Base-by-base conservation (phyloP, 2,797 vertebrate species). In the Ceryle rudis region DNA sequence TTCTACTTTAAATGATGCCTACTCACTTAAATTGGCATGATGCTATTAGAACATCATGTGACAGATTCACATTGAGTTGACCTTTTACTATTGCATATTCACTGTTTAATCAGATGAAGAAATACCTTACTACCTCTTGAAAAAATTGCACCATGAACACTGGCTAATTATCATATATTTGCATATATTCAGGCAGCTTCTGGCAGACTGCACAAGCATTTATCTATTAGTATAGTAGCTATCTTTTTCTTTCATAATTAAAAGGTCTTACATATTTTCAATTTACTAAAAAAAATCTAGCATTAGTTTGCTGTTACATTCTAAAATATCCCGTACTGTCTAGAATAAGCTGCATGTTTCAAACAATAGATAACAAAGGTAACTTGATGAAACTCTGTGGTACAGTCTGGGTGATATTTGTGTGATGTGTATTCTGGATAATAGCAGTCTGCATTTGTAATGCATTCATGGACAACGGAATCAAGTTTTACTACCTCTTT, bases 161-260 rank as follows among this genome's bases (percentile, higher is more conserved):
- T 74, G 37, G 20, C 11, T 93, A 95, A 97, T 97, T 96, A 95
- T 64, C 86, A 96, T 97, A 90, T 84, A 95, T 97, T 96, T 97
- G 47, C 94, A 96, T 96, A 89, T 66, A 91, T 74, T 88, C 72
- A 77, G n/a, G 60, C 46, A 95, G 78, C 74, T 92, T 87, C 90
- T 92, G 82, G 35, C 64, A 67, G 35, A 51, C 52, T 65, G 52
- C 35, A 39, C 60, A 75, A 89, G 64, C 67, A 57, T 77, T 95
- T 91, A 66, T 62, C 57, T 81, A 39, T 88, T 81, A 86, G 52
- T 17, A 70, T 44, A 29, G 41, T 69, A 82, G 16, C 41, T 88
- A 31, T 44, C n/a, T 55, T 85, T 92, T 86, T n/a, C 42, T 91
- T 81, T 47, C 2, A 0, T 62, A 87, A 93, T 87, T 85, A 74